phyloP scores from a whole-genome alignment of 92 coral and sea anemone species.

The Muricea muricata region DNA sequence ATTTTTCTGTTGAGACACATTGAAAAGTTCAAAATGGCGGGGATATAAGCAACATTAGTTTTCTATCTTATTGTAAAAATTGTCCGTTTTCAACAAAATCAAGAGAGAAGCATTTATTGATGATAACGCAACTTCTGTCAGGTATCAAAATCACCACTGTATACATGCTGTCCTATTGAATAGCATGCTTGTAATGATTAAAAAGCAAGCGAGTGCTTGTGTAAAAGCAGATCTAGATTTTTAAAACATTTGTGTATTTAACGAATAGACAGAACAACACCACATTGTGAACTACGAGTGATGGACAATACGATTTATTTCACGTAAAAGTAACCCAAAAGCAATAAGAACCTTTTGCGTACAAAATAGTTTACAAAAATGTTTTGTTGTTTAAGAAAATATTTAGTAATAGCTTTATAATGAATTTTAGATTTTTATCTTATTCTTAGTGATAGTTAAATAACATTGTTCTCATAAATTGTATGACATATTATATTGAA shows the following conservation, averaged over 20 bases:
- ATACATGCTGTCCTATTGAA: neutral
- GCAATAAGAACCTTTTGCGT: neutral
- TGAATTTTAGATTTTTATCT: neutral
- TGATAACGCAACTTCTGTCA: neutral
- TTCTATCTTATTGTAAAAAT: too few species aligned
- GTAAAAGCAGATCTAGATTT: neutral
- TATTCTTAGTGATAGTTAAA: neutral
- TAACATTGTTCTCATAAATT: neutral
- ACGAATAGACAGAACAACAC: neutral
- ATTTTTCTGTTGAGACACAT: too few species aligned
- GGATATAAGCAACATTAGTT: too few species aligned
- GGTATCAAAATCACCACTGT: too few species aligned
- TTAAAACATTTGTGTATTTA: neutral
- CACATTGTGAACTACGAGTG: neutral
- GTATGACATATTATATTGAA: neutral
- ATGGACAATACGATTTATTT: too few species aligned
- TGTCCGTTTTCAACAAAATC: neutral
- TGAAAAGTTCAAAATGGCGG: too few species aligned
- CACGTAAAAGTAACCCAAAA: neutral
- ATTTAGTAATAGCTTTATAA: neutral
- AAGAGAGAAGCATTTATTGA: neutral
- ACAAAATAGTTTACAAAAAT: neutral
- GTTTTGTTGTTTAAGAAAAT: neutral
- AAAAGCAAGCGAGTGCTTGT: neutral
- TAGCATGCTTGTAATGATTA: neutral